Percentiles rank a stretch among this genome's conserved stretches.
These are phyloP conservation scores for Phasianus colchicus DNA, from an alignment of 2,113 vertebrate species.

Conservation along the genomic window DNA sequence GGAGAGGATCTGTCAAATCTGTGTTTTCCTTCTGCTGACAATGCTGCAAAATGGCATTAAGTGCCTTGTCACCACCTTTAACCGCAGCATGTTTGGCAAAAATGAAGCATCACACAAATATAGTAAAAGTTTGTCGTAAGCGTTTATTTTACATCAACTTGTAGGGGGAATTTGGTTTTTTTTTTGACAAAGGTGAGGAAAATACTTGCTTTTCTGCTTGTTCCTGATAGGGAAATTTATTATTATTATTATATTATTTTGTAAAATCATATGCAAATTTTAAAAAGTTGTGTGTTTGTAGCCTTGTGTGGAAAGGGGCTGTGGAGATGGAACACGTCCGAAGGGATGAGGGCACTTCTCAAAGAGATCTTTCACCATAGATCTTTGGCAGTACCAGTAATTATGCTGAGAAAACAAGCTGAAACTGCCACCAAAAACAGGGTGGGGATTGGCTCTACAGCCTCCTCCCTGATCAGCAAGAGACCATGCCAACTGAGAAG, in stretches of 20 bases:
- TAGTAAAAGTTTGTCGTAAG: constrained; percentile 26
- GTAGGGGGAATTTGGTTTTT: background rate
- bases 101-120: background rate
- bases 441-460: background rate
- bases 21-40: background rate
- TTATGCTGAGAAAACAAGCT: background rate
- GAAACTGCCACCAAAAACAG: background rate
- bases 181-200: background rate
- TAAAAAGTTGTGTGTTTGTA: background rate
- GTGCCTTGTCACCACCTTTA: background rate
- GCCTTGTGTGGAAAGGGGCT: background rate
- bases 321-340: background rate
- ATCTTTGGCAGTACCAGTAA: constrained; percentile 23
- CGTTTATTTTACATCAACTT: constrained; percentile 36
- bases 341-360: background rate
- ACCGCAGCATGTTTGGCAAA: background rate
- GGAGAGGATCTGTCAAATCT: rapidly evolving
- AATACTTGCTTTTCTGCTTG: background rate
- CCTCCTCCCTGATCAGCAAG: background rate
- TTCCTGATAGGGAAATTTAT: background rate
- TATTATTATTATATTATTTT: too few species aligned
- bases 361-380: background rate
- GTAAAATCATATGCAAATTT: background rate
- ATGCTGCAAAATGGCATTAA: rapidly evolving
- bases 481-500: background rate